phyloP scores from a whole-genome alignment of 2,113 vertebrate species.

The Chaetura pelagica region DNA sequence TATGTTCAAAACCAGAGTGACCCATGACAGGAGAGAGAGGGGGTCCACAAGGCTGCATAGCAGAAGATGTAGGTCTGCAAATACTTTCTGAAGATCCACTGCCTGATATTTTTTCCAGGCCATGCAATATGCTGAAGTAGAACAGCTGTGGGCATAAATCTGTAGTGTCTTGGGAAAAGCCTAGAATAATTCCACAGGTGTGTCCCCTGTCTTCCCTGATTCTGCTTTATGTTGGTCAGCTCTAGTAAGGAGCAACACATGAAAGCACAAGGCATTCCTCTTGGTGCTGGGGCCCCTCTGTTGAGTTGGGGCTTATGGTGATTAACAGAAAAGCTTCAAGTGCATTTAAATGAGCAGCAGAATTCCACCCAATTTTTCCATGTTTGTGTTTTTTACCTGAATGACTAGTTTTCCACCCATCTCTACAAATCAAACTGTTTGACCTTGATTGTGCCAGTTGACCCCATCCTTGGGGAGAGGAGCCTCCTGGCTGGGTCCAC shows the following conservation, averaged over 20 bases:
- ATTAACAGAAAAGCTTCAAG: neutral
- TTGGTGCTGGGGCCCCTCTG: neutral
- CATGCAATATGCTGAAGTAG: neutral
- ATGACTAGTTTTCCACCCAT: neutral
- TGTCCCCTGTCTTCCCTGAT: neutral
- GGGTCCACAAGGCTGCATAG: neutral
- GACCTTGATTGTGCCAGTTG: neutral
- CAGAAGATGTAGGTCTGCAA: neutral
- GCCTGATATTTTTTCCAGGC: neutral
- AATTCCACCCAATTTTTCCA: neutral
- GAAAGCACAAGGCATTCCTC: neutral
- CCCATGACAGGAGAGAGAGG: accelerated
- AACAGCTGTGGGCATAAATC: neutral
- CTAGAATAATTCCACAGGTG: neutral
- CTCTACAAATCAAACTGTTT: neutral
- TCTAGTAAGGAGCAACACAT: neutral
- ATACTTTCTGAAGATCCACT: neutral
- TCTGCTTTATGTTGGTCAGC: neutral
- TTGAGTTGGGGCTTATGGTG: neutral
- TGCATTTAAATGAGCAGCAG: neutral
- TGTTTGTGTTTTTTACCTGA: accelerated
- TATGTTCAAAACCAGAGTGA: neutral
- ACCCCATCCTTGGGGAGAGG: neutral
- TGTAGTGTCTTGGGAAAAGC: neutral
- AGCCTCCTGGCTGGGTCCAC: neutral